A percentile compares a stretch with the other conserved stretches of the same genome.
Evolutionary conservation across 92 coral and sea anemone genomes (phyloP).

Genomic region (Bergia sp.): DNA sequence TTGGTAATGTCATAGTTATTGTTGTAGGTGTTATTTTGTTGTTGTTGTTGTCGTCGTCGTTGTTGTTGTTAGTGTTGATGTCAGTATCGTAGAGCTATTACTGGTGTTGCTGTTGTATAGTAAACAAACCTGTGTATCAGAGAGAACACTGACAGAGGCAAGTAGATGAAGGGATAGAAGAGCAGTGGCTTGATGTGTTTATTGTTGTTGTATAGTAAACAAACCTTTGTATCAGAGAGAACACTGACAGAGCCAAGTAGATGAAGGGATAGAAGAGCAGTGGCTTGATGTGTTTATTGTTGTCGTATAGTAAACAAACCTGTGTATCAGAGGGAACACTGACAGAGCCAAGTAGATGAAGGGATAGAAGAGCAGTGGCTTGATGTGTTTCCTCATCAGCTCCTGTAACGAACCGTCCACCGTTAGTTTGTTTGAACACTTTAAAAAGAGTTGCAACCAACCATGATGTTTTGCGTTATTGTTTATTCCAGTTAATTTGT

Average conservation of each 20-base stretch:
- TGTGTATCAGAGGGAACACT: conserved; percentile 49
- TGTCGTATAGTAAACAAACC: conserved; percentile 48
- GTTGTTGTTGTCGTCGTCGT: background rate
- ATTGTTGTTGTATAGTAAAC: background rate
- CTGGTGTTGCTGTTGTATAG: background rate
- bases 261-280: no score
- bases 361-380: conserved; percentile 49
- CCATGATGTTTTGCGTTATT: background rate
- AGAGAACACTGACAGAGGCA: no score
- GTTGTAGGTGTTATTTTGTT: no score
- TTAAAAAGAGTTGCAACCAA: background rate
- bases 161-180: no score
- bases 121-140: background rate
- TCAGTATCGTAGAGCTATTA: background rate
- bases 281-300: no score
- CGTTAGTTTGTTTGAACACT: background rate
- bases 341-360: conserved; percentile 46
- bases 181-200: no score
- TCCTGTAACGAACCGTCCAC: conserved; percentile 32
- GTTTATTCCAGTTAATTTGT: no score
- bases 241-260: no score
- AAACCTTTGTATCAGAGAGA: background rate
- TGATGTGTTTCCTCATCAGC: conserved; percentile 55
- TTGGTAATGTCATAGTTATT: background rate
- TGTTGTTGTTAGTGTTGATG: background rate